Percentiles rank a stretch among this genome's conserved stretches.
Conservation (phyloP, 2,888 invertebrate species). For the Seira ritae region DNA sequence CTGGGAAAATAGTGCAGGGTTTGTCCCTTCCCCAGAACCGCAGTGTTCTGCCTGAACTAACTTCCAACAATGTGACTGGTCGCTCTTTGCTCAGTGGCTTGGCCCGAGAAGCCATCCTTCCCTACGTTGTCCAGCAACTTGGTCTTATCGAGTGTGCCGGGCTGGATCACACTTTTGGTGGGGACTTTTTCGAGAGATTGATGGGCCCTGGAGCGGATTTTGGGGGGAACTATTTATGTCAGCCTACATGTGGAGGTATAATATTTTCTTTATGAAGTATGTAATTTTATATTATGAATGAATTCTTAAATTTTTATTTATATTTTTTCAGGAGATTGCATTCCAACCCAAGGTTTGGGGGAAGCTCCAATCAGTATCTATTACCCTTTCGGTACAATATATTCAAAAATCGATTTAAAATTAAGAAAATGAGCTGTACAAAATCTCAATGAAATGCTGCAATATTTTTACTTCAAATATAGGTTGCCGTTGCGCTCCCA, state of each 20-base stretch:
- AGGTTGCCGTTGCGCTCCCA: conserved; percentile 23
- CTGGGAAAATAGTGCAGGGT: too few species aligned
- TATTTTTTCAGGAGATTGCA: conserved; percentile 23
- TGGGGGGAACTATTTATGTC: conserved; percentile 33
- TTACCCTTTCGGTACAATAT: conserved; percentile 44
- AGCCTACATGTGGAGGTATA: conserved; percentile 25
- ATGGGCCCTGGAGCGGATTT: conserved; percentile 31
- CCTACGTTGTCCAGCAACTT: neutral
- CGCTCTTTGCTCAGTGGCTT: neutral
- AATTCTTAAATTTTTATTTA: too few species aligned
- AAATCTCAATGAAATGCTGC: too few species aligned
- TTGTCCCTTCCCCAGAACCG: too few species aligned
- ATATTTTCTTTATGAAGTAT: neutral
- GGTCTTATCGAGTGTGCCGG: conserved; percentile 39
- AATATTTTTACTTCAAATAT: too few species aligned
- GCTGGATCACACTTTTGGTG: conserved; percentile 15
- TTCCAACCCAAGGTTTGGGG: conserved; percentile 27
- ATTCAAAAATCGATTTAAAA: too few species aligned
- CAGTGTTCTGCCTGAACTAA: too few species aligned
- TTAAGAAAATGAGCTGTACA: too few species aligned
- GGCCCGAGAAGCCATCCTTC: neutral
- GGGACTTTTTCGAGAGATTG: conserved; percentile 27
- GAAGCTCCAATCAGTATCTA: conserved; percentile 35
- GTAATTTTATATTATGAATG: neutral
- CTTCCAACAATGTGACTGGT: conserved; percentile 16